Evolutionary conservation across 2,113 vertebrate species (phyloP), one percentile per base, ranked within the genome.

Genomic region (Ochotona curzoniae): DNA sequence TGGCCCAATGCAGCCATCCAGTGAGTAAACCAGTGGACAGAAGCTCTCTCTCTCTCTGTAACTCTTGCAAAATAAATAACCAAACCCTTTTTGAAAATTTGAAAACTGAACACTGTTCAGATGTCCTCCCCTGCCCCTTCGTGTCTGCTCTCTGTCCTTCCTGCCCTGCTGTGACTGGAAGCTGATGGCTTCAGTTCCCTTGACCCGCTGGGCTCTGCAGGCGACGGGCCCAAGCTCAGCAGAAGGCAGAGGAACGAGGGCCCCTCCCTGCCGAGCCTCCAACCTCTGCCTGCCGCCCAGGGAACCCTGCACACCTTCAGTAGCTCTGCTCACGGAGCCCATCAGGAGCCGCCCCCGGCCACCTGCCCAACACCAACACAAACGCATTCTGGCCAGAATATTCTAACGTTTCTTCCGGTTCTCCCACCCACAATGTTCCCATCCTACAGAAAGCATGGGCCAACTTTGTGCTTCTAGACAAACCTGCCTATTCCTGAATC

Each of bases 391-490:
- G 38, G 28, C 51, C 73, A 51, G 66, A 32, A 70, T 51, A 47
- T 81, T 80, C 2, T 10, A 51, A 3, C 54, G 15, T 57, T 14
- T 57, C 14, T 32, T 44, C 35, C 61, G 30, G 18, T 63, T 89
- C 44, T 89, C 85, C 60, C 57, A 35, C 35, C 78, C 71, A 67
- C 18, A 30, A 17, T 21, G 60, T 4, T 13, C 44, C 26, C 14
- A 51, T 61, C n/a, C 79, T 82, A 79, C 7, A 91, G 49, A 86
- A 67, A 47, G 73, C 38, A 91, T 30, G 49, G 83, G 67, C 23
- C 83, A 30, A 12, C 64, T 84, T 73, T 80, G 69, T 10, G 21
- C 35, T 87, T 93, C 70, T 64, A 25, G 61, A n/a, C 89, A 95
- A 92, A 63, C 47, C 35, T 86, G 28, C 70, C 67, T 78, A 25